Evolutionary conservation across 2,888 invertebrate genomes (phyloP), one percentile per base, ranked within the genome.

Genomic region (Hypsopygia costalis): DNA sequence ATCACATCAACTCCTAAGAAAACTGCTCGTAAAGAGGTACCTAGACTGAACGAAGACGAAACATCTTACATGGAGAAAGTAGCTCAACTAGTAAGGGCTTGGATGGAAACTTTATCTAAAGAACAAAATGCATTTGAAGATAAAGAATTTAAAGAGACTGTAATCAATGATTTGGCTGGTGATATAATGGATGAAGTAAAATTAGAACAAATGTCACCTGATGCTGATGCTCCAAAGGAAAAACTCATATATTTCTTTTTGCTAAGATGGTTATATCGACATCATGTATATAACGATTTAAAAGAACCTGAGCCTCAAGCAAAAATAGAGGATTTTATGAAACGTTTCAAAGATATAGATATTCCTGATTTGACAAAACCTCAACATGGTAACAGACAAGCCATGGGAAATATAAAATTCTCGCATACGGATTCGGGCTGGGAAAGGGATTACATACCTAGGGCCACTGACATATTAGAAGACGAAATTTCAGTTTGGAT

Each of bases 401-500:
- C 46, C 0, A 64, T 69, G 51, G 49, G 47, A 34, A 56, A 62
- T 37, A 41, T 60, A 12, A 56, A 59, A 36, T 47, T 56, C 11
- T 46, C 45, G 34, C 49, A 58, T 36, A 36, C 36, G 8, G 49
- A 53, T 9, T 28, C 27, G 1, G 50, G 43, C 4, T 54, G 48
- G 50, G 22, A 49, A 3, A 52, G 56, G 21, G 43, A 57, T 22
- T 59, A 52, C 42, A 37, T 60, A 16, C 58, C 67, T 6, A 55
- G 55, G 41, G 58, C 55, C 5, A 46, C 53, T 35, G 68, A 75
- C 42, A 49, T 71, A 4, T 36, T 77, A 43, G 58, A 70, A 69
- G 73, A 78, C 42, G 64, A 70, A 55, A 73, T 78, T 48, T 73
- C 73, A 0, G 60, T 66, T 8, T 77, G 76, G 74, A 57, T 77